Base-by-base conservation (phyloP, 2,888 invertebrate genomes). In the Eilema depressum region DNA sequence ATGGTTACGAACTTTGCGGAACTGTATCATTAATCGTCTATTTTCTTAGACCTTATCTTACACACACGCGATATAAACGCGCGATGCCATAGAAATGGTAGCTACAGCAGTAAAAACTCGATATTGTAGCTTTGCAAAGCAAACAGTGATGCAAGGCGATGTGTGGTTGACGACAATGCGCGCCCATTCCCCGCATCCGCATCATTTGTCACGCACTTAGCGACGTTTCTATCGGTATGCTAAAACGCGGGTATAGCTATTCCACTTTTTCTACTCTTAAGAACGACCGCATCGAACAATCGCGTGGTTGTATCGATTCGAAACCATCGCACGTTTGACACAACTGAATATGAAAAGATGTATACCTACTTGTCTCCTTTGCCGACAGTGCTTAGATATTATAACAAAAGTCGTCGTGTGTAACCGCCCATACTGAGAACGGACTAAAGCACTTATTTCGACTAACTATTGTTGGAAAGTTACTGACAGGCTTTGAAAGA, bases 381-480 rank as follows among this genome's bases (percentile, higher is more conserved):
- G 33, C 33, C 5, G 33, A 12, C 33, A 1, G 11, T 37, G 1
- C 47, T 7, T 47, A 47, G 41, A 59, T 14, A 61, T 61, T 0
- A 25, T 26, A 30, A 61, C 61, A 30, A 61, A 30, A 61, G 30
- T 61, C 10, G 30, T 30, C 11, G 61, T n/a, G 61, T 33, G 61
- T 61, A 20, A 57, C 33, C 33, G 66, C 57, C 37, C 20, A 53
- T 33, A 57, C 8, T 57, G 57, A 33, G 17, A 23, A 65, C 30
- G 23, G 37, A 66, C 12, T 53, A 28, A 60, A 66, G 41, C 60
- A 60, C 26, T 60, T 66, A 60, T 66, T 60, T 60, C 41, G 17
- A 59, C 41, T 26, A 60, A n/a, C n/a, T 66, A 66, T 61, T 61
- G 61, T 61, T 61, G 61, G 30, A n/a, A 61, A 53, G 53, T 53